These are phyloP conservation scores for Nephrotoma guestfalica DNA, from an alignment of 2,888 invertebrate genomes.

Conservation along the genomic window DNA sequence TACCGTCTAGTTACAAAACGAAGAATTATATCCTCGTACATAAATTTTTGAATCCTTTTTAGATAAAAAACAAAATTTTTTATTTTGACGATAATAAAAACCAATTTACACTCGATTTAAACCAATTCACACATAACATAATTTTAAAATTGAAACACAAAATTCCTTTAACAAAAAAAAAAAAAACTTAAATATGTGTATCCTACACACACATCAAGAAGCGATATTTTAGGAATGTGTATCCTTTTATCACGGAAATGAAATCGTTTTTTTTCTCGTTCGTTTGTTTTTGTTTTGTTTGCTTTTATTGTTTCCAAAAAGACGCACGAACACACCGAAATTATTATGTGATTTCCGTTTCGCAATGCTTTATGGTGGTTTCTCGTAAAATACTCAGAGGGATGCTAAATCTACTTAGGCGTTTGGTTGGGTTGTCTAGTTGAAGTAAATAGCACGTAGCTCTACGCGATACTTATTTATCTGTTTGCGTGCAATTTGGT, in stretches of 20 bases:
- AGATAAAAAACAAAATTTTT: not conserved
- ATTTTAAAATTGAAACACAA: not conserved
- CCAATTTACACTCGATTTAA: slow-evolving; percentile 4
- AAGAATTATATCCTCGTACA: not conserved
- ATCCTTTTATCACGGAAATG: slow-evolving; percentile 1
- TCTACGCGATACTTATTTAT: not conserved
- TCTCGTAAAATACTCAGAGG: not conserved
- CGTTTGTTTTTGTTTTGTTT: not conserved
- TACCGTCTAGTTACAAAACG: not conserved
- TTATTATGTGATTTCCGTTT: not conserved
- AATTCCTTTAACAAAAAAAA: not conserved
- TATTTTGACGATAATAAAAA: not conserved
- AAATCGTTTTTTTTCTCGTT: not conserved
- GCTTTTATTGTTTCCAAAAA: not conserved
- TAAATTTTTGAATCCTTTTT: not conserved
- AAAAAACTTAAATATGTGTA: not conserved
- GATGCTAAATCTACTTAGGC: not conserved
- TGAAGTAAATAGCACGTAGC: not conserved
- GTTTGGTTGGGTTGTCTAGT: not conserved
- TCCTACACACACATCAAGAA: not conserved
- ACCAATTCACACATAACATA: slow-evolving; percentile 4
- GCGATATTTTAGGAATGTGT: not conserved
- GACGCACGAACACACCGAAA: not conserved
- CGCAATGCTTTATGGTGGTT: not conserved
- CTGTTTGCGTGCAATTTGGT: not conserved